A percentile compares a stretch with the other conserved stretches of the same genome.
Evolutionary conservation across 2,113 vertebrate genomes (phyloP).

Genomic region (Diphyllodes magnificus): DNA sequence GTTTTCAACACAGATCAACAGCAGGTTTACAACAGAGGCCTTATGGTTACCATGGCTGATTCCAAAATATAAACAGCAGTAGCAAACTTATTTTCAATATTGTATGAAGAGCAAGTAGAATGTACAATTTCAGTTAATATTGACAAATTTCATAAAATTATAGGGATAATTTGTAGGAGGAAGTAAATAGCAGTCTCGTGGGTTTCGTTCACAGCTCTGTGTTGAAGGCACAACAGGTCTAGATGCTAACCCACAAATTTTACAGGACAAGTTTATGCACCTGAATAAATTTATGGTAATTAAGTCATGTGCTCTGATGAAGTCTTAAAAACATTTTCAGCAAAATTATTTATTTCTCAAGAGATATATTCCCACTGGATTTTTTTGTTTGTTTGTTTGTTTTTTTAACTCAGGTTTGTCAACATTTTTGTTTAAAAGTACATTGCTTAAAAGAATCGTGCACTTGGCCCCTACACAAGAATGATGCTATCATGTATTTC

Average conservation of each 20-base stretch:
- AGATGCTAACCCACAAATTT: neutral
- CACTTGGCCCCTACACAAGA: neutral
- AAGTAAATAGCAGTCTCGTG: accelerated
- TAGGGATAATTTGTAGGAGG: neutral
- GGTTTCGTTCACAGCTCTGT: neutral
- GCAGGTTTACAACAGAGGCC: neutral
- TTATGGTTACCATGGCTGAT: neutral
- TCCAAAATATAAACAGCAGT: neutral
- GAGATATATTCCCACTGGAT: neutral
- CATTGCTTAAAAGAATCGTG: neutral
- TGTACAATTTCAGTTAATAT: neutral
- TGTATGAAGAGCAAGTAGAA: neutral
- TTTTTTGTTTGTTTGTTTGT: no score
- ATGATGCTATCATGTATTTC: neutral
- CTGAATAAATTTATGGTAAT: neutral
- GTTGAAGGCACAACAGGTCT: neutral
- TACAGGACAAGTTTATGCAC: neutral
- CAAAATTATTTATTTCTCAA: no score
- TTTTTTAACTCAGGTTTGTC: neutral
- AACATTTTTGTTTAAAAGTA: neutral
- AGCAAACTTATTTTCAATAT: neutral
- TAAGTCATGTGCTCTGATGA: neutral
- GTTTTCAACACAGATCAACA: neutral
- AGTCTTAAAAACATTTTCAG: neutral
- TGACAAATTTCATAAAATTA: neutral